Base-by-base conservation (phyloP, 2,888 invertebrate genomes). In the Pollenia amentaria region DNA sequence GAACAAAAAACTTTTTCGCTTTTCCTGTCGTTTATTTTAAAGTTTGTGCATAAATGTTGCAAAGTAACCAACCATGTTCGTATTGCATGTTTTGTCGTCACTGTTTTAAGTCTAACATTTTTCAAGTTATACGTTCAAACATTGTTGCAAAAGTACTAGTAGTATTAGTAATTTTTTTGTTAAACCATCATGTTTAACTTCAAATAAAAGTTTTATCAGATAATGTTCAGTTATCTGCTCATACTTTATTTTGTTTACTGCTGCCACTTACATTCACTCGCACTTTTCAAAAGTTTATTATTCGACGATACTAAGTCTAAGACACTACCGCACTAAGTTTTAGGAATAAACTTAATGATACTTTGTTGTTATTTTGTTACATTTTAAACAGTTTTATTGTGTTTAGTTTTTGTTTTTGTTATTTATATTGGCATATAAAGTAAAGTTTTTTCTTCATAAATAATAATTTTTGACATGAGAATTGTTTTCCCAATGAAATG, bases 151-250 rank as follows among this genome's bases (percentile, higher is more conserved):
- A 77, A 57, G 38, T 57, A 46, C 11, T 21, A 38, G 42, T 42
- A 42, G 42, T 76, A 60, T 46, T 16, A 21, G 67, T 21, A 18
- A 21, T 29, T 46, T 46, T 55, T 42, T 77, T 67, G 38, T 6
- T 38, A 75, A 69, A 60, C 44, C 38, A 72, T 57, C 65, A 53
- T 70, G 62, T 57, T 73, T 46, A 40, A 80, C 2, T 64, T 69
- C 18, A 53, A 48, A 53, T 29, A 29, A 62, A 80, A 81, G 38
- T 77, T 85, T 81, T 55, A 51, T 12, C 46, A 73, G 81, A 85
- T 77, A 77, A 85, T 72, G 48, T 85, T 81, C 46, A 51, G 81
- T 81, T 81, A 77, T 81, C 73, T 77, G 21, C 46, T 72, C 44
- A 44, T 55, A 29, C 62, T 77, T 70, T 11, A 62, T 78, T 73